Evolutionary conservation across 2,888 invertebrate genomes (phyloP), one percentile per base, ranked within the genome.

Genomic region (Hemistola chrysoprasaria): DNA sequence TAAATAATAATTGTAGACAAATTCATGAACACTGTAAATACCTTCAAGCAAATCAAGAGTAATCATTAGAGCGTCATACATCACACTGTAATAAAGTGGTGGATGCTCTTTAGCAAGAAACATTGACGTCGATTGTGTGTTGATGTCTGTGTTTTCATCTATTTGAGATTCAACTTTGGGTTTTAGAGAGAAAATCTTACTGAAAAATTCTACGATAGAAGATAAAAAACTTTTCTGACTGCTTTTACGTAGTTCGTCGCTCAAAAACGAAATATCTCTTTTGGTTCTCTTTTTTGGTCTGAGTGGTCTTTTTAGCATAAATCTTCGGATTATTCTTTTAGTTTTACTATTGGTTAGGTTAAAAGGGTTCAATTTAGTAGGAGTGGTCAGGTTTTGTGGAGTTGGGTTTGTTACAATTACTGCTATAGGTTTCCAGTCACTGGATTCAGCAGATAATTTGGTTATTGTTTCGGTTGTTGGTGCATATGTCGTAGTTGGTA

Each of bases 401-500:
- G 53, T 43, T 9, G 66, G 71, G 8, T 60, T 49, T 49, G 79
- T 77, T 8, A 66, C 47, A 22, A 72, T 46, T 11, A 77, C 47
- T 8, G 87, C 47, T 8, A 88, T 79, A 0, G 88, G 87, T 53
- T 69, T 79, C 88, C 88, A 88, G 41, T 84, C 81, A 43, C 50
- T 49, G 2, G 62, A 67, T 20, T 63, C 67, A 35, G 56, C 64
- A 3, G 50, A 24, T 36, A 63, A 52, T 29, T 54, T 41, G 26
- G 48, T 41, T 8, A 44, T 43, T 57, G 6, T 50, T n/a, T n/a
- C n/a, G 16, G 49, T 24, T 21, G 62, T 59, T 3, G 63, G 50
- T 38, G 58, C 56, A n/a, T 37, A 54, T 8, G 63, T 50, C 32
- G 60, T 61, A 8, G 56, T 37, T 28, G 55, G 47, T 47, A 66